Evolutionary conservation across 23 tunicate genomes (phyloP).

Genomic region (Corella eumyota): DNA sequence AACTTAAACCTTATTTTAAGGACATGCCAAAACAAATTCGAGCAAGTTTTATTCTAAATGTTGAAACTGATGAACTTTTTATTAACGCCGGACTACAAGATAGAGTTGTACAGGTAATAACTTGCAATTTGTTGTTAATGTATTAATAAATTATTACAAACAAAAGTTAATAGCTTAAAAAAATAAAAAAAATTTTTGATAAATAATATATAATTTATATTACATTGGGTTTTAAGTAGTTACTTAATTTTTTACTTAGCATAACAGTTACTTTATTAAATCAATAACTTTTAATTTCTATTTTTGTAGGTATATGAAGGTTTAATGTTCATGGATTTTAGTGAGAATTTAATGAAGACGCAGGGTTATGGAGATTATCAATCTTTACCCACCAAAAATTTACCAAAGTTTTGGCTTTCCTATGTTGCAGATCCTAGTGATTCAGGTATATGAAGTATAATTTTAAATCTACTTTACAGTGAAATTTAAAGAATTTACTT

Average conservation of each 20-base stretch:
- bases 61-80: constrained; percentile 77
- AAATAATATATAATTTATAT: neutral
- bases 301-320: constrained; percentile 65
- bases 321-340: constrained; percentile 79
- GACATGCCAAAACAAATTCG: constrained; percentile 86
- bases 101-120: constrained; percentile 66
- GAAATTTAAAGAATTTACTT: neutral
- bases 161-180: too few species aligned
- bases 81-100: constrained; percentile 96
- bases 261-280: too few species aligned
- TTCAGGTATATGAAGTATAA: constrained; percentile 24
- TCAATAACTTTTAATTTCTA: too few species aligned
- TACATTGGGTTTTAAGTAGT: too few species aligned
- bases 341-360: constrained; percentile 38
- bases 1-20: neutral
- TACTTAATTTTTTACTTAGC: too few species aligned
- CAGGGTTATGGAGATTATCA: constrained; percentile 73
- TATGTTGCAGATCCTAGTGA: constrained; percentile 84
- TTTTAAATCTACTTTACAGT: too few species aligned
- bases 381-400: constrained; percentile 11
- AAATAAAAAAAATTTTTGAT: neutral
- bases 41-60: constrained; percentile 73
- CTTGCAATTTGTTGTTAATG: neutral
- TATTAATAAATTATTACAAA: too few species aligned
- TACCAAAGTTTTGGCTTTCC: constrained; percentile 72